Base-by-base conservation (phyloP, 2,797 vertebrate genomes). In the Cossypha caffra region DNA sequence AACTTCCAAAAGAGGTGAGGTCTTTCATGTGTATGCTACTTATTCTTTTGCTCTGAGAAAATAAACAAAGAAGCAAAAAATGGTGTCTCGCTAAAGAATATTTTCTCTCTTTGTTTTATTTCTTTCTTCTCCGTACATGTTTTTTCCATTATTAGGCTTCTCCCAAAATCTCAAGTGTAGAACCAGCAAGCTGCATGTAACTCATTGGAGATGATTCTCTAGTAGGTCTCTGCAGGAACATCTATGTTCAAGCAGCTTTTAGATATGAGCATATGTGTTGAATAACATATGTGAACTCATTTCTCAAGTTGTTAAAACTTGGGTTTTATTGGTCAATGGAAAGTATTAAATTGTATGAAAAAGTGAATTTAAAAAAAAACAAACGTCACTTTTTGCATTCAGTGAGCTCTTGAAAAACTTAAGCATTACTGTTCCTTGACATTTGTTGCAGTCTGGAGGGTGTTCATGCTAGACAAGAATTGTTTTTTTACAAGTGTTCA, bases 401-500 rank as follows among this genome's bases (percentile, higher is more conserved):
- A 38, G 5, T 20, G 33, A 57, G 15, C 50, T 31, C 35, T 91
- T n/a, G 7, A 59, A 74, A 85, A 94, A 54, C 15, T 16, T 0
- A 0, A 86, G 2, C 5, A 3, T 77, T 88, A 37, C 25, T 5
- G 1, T 71, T 69, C 31, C 16, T 45, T 76, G 15, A 58, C 3
- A 12, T 58, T 84, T 90, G 76, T 48, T 50, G 76, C 55, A 77
- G 47, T 73, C 43, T 89, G 63, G 61, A 93, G 61, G 28, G 25
- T 75, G 18, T 50, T 93, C 9, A 16, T 50, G 63, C 52, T 81
- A 84, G 69, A 62, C 10, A 37, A 57, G 28, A 58, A 43, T 83
- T 89, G 74, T 1, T 91, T 78, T 54, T 83, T 93, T 25, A 37
- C 79, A 88, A 72, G 21, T 69, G 43, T 31, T 59, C 92, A 86